Conservation (phyloP, 2,888 invertebrate genomes). For the Melanophora roralis region DNA sequence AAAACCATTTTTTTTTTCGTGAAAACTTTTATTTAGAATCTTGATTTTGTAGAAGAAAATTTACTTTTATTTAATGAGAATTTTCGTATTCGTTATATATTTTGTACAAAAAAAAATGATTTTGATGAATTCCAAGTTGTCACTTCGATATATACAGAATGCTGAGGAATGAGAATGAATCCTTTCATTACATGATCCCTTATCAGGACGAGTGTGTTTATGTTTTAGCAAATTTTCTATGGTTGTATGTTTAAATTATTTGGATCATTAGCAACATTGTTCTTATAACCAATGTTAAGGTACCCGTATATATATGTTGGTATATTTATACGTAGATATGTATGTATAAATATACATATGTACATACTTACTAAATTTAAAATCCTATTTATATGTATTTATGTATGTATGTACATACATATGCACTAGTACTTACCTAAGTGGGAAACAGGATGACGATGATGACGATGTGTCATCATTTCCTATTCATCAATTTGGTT, state of each 20-base stretch:
- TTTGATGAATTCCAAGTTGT: background rate
- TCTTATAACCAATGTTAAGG: background rate
- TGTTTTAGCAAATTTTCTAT: conserved; percentile 26
- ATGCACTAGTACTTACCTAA: background rate
- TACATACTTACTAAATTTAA: too few relatives aligned
- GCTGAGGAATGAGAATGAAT: background rate
- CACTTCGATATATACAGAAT: background rate
- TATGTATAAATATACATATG: too few relatives aligned
- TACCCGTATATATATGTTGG: background rate
- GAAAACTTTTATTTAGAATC: too few relatives aligned
- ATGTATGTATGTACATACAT: background rate
- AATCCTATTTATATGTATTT: too few relatives aligned
- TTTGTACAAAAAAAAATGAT: too few relatives aligned
- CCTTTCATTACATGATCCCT: background rate
- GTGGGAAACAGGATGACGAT: background rate
- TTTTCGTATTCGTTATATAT: too few relatives aligned
- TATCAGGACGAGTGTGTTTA: background rate
- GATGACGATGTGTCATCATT: conserved; percentile 40
- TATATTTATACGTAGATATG: background rate
- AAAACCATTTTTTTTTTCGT: too few relatives aligned
- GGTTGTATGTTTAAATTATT: conserved; percentile 25
- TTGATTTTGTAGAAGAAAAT: too few relatives aligned
- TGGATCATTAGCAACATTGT: conserved; percentile 42
- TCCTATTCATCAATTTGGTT: conserved; percentile 29
- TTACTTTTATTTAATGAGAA: too few relatives aligned